Percentiles rank a stretch among this genome's conserved stretches.
phyloP scores from a whole-genome alignment of 2,888 invertebrate genomes.

The Agrilus biguttatus region DNA sequence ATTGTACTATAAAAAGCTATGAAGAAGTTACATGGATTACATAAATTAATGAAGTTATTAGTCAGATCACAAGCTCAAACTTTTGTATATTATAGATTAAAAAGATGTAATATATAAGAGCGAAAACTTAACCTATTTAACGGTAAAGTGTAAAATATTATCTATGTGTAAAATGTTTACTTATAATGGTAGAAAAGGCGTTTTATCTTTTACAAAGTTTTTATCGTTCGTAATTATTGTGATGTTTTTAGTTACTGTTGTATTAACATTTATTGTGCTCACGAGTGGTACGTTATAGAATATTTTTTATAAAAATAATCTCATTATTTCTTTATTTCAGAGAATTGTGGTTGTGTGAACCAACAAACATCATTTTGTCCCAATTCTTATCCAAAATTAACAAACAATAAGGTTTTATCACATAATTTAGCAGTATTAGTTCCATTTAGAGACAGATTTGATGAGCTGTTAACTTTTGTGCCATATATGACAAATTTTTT shows the following conservation, averaged over 20 bases:
- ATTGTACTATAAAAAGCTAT: too few relatives aligned
- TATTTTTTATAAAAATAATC: neutral
- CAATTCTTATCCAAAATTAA: neutral
- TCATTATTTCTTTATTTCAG: conserved; percentile 14
- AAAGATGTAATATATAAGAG: too few relatives aligned
- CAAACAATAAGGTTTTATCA: conserved; percentile 3
- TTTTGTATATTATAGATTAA: too few relatives aligned
- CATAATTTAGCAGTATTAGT: conserved; percentile 66
- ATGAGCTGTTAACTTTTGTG: conserved; percentile 84
- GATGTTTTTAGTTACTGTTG: conserved; percentile 15
- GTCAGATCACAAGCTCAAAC: too few relatives aligned
- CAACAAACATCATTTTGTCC: conserved; percentile 8
- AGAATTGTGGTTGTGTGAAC: conserved; percentile 20
- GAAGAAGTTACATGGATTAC: too few relatives aligned
- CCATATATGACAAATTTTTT: conserved; percentile 82
- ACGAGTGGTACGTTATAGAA: conserved; percentile 17
- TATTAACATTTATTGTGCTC: conserved; percentile 23
- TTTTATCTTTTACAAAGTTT: conserved; percentile 11
- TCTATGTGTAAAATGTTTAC: conserved; percentile 6
- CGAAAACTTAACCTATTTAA: too few relatives aligned
- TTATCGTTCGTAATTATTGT: conserved; percentile 13
- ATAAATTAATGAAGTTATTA: too few relatives aligned
- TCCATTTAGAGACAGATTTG: conserved; percentile 90
- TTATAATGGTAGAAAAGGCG: conserved; percentile 9
- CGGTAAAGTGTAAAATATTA: neutral